A percentile compares a stretch with the other conserved stretches of the same genome.
These are phyloP conservation scores for Sinodicranocentrus sp. DNA, from an alignment of 2,888 invertebrate species.

Conservation along the genomic window DNA sequence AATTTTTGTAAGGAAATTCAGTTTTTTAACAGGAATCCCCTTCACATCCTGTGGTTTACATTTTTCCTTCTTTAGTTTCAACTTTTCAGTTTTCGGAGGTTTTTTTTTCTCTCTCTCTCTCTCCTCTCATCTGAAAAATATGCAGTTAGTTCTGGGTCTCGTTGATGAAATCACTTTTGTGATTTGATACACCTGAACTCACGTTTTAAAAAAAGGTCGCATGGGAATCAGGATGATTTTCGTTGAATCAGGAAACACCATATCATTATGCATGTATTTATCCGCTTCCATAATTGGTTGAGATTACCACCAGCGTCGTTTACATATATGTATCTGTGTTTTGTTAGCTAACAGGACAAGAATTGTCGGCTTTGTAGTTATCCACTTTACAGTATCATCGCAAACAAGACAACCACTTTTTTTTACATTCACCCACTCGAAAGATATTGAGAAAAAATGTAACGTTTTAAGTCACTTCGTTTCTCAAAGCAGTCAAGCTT, in stretches of 20 bases:
- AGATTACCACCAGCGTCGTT: conserved; percentile 27
- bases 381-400: background rate
- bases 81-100: background rate
- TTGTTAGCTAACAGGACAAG: conserved; percentile 11
- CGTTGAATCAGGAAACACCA: conserved; percentile 65
- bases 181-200: conserved; percentile 48
- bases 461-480: too few species aligned
- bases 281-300: conserved; percentile 66
- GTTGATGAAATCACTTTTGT: conserved; percentile 34
- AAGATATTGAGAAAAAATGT: too few species aligned
- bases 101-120: background rate
- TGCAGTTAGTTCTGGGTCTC: conserved; percentile 44
- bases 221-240: conserved; percentile 66
- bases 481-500: too few species aligned
- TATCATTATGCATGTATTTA: conserved; percentile 62
- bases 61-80: background rate
- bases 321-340: conserved; percentile 25
- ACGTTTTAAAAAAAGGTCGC: conserved; percentile 55
- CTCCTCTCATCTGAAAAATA: conserved; percentile 25
- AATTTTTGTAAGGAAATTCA: too few species aligned
- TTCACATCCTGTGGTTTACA: background rate
- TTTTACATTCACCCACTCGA: too few species aligned
- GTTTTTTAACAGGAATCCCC: conserved; percentile 14
- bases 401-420: too few species aligned
- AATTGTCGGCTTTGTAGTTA: background rate